Conservation (phyloP, 1,140 invertebrate species). For the Parapsyche elsis region DNA sequence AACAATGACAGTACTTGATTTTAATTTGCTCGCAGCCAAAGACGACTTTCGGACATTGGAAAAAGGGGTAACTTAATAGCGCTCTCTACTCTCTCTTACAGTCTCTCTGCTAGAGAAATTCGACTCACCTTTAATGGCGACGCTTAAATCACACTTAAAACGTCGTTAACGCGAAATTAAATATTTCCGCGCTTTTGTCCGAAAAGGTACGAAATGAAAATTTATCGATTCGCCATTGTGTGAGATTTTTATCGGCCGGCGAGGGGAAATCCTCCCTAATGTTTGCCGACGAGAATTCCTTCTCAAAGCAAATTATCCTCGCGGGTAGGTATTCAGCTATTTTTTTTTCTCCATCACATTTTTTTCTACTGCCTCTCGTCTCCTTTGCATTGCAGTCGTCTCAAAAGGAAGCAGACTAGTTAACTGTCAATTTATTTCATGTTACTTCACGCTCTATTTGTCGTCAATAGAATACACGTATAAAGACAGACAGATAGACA, state of each 20-base stretch:
- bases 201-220: neutral
- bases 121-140: neutral
- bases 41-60: too few species aligned
- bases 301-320: slow-evolving; percentile 42
- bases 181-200: neutral
- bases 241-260: neutral
- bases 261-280: slow-evolving; percentile 1
- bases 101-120: neutral
- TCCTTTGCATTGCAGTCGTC: slow-evolving; percentile 39
- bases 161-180: neutral
- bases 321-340: slow-evolving; percentile 8
- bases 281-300: slow-evolving; percentile 25
- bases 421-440: slow-evolving; percentile 56
- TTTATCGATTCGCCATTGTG: neutral
- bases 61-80: slow-evolving; percentile 15
- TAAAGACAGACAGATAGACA: neutral
- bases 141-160: neutral
- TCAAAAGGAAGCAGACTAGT: slow-evolving; percentile 49
- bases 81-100: neutral
- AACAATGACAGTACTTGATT: too few species aligned
- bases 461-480: slow-evolving; percentile 45
- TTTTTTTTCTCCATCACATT: slow-evolving; percentile 1
- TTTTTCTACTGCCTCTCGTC: slow-evolving; percentile 22
- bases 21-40: too few species aligned
- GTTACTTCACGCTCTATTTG: slow-evolving; percentile 54